A percentile compares a stretch with the other conserved stretches of the same genome.
These are phyloP conservation scores for Arremon aurantiirostris DNA, from an alignment of 2,797 vertebrate genomes.

Conservation along the genomic window DNA sequence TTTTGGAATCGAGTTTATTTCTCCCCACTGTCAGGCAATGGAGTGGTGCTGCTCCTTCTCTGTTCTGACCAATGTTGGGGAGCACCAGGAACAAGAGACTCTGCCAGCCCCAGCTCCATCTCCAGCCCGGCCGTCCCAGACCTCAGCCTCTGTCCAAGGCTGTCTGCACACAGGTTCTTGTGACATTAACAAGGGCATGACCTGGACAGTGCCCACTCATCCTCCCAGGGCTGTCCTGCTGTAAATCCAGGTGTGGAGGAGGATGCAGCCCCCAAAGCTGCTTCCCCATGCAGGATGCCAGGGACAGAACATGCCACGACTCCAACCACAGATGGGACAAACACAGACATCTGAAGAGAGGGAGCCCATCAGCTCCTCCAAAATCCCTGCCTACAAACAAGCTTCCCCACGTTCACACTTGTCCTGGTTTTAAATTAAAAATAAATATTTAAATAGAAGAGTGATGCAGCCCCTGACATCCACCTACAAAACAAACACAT, in stretches of 20 bases:
- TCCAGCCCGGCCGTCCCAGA: background rate
- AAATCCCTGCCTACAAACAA: background rate
- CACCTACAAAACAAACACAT: constrained; percentile 1
- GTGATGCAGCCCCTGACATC: background rate
- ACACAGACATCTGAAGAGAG: background rate
- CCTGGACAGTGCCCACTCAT: accelerated
- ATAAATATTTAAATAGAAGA: background rate
- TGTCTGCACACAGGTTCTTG: background rate
- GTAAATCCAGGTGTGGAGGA: background rate
- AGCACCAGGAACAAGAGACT: background rate
- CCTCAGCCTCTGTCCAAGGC: background rate
- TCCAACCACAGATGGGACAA: background rate
- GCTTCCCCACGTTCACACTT: background rate
- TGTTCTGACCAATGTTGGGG: background rate
- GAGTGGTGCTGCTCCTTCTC: background rate
- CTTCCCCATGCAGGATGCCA: background rate
- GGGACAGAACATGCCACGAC: accelerated
- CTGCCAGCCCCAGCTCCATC: background rate
- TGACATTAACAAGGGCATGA: accelerated
- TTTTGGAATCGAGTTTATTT: background rate
- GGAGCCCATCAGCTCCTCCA: background rate
- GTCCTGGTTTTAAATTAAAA: background rate
- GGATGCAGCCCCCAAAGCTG: accelerated
- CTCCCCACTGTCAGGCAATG: background rate
- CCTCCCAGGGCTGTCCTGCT: background rate